phyloP scores from a whole-genome alignment of 2,113 vertebrate species.

The Atherinomorus stipes region DNA sequence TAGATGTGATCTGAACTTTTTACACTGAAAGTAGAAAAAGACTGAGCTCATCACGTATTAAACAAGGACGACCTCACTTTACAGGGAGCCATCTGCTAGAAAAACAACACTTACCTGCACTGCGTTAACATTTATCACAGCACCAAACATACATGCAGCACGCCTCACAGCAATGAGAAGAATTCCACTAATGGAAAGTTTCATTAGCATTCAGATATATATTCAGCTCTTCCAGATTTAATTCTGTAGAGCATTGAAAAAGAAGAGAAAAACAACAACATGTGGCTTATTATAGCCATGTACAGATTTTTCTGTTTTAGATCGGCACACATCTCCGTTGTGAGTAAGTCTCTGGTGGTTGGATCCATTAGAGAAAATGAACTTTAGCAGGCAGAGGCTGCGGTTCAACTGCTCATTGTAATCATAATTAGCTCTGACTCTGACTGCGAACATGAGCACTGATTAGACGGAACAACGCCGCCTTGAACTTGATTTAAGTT shows the following conservation, averaged over 20 bases:
- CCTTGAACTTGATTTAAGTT: slow-evolving; percentile 34
- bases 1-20: background rate
- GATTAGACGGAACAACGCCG: slow-evolving; percentile 47
- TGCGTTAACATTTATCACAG: background rate
- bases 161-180: background rate
- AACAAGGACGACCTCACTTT: background rate
- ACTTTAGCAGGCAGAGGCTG: slow-evolving; percentile 20
- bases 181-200: background rate
- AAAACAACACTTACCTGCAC: background rate
- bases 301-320: background rate
- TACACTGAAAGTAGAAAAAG: background rate
- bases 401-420: slow-evolving; percentile 34
- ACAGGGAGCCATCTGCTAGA: background rate
- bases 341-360: slow-evolving; percentile 1
- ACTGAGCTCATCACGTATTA: background rate
- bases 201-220: background rate
- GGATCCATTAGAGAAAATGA: slow-evolving; percentile 31
- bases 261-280: background rate
- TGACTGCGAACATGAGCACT: slow-evolving; percentile 37
- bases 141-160: background rate
- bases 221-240: background rate
- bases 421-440: slow-evolving; percentile 51
- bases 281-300: background rate
- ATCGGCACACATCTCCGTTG: background rate
- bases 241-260: background rate